Evolutionary conservation across 2,113 vertebrate genomes (phyloP), one percentile per base, ranked within the genome.

Genomic region (Microcebus griseorufus): DNA sequence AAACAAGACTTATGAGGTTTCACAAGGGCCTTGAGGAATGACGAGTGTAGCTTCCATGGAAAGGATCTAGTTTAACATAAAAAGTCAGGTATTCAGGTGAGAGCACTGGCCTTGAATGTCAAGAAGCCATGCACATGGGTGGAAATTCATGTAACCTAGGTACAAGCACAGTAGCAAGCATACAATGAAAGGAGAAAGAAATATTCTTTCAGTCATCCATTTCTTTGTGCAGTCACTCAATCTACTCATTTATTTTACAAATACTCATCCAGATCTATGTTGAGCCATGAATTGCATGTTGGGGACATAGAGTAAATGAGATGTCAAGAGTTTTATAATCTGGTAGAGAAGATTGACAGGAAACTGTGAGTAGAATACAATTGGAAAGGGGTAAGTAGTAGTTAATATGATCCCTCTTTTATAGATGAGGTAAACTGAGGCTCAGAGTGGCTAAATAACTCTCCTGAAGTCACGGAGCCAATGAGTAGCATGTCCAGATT

Each of bases 361-460:
- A 82, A 78, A 25, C 13, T 22, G 11, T 55, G 18, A 25, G 73
- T 79, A 90, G 37, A 94, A 79, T 45, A 80, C 18, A 81, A 20
- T 11, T 29, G 6, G 42, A 42, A 90, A 88, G 37, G 62, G 34
- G 58, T 70, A 73, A 62, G 42, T 55, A 48, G 32, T 73, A 51
- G 60, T 34, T 92, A 39, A 17, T 78, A 34, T 70, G 60, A 25
- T 39, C 55, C 64, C 18, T 51, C 5, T 92, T 91, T 90, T 75
- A 95, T 12, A 87, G 79, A 60, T n/a, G 27, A 90, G 39, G 48
- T 69, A 69, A 85, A 42, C 32, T 53, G 58, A 86, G 27, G 69
- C 48, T 90, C 72, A 39, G 51, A 60, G 9, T 18, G 7, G 51
- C 65, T 70, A 88, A 70, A 84, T 55, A 51, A 67, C 55, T 65